Evolutionary conservation across 2,888 invertebrate species (phyloP), one percentile per base, ranked within the genome.

Genomic region (Spodoptera picta): DNA sequence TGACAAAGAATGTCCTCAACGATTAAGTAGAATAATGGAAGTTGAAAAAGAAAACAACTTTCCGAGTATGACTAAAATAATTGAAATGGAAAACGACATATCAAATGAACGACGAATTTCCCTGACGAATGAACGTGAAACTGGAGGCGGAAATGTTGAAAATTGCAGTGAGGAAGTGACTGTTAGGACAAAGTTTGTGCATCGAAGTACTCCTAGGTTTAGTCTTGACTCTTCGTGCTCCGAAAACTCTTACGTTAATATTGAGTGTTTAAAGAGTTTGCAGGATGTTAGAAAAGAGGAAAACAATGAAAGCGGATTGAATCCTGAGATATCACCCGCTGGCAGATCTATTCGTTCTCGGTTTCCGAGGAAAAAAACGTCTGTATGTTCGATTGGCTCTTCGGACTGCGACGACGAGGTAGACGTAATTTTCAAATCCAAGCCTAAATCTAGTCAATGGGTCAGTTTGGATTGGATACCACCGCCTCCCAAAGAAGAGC

Each of bases 401-500:
- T 95, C 93, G 70, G 95, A 95, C 81, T 93, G 92, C 77, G 95
- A 95, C 84, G 95, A 95, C 71, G 95, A 95, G 76, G 89, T 94
- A 79, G 95, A 95, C 83, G 95, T 95, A 72, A 95, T 95, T 86
- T 95, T 95, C 87, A 95, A 95, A 91, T 95, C 95, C 78, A 95
- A 95, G 83, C 95, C 95, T 69, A 95, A 95, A 88, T 95, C 95
- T 94, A 95, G 95, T 95, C 95, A 95, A 71, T 95, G 95, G 95
- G 93, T 95, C 73, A 95, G 95, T 86, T 88, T 95, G 83, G 95
- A 95, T 90, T 94, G 95, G 92, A 95, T 95, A 87, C 94, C 92
- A 75, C 94, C 93, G 78, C 88, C 90, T 74, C 91, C 92, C 86
- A 93, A 90, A 90, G 94, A 93, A 87, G 94, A 93, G 88, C 93